Conservation (phyloP, 2,888 invertebrate genomes). For the Aelia acuminata region DNA sequence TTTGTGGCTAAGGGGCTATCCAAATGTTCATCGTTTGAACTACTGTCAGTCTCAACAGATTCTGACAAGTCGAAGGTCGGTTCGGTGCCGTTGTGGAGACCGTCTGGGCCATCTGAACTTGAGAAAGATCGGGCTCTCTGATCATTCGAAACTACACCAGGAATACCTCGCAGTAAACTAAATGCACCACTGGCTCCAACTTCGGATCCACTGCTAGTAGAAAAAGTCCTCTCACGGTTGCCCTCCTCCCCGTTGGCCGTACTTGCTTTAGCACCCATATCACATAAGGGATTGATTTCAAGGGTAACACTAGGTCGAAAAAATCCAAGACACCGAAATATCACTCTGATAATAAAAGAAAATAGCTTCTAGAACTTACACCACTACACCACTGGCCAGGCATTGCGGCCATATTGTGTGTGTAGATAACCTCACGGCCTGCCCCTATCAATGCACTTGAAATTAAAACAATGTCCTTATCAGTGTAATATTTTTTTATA, state of each 20-base stretch:
- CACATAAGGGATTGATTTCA: conserved; percentile 60
- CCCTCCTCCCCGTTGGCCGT: conserved; percentile 81
- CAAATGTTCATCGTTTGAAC: conserved; percentile 77
- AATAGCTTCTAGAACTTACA: conserved; percentile 42
- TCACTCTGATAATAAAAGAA: conserved; percentile 57
- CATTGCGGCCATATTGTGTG: conserved; percentile 72
- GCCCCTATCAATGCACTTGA: conserved; percentile 55
- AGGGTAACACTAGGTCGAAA: conserved; percentile 49
- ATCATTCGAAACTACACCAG: conserved; percentile 82
- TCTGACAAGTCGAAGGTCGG: conserved; percentile 77
- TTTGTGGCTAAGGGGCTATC: conserved; percentile 70
- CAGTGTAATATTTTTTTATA: conserved; percentile 33
- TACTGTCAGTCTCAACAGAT: conserved; percentile 79
- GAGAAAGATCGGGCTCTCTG: conserved; percentile 87
- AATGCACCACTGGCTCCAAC: conserved; percentile 75
- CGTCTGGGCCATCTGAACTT: conserved; percentile 82
- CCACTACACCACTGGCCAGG: conserved; percentile 69
- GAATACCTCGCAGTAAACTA: conserved; percentile 78
- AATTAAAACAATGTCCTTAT: conserved; percentile 53
- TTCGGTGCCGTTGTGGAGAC: conserved; percentile 74
- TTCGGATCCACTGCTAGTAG: conserved; percentile 79
- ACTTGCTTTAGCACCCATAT: conserved; percentile 89
- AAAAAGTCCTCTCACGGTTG: conserved; percentile 83
- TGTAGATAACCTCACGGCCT: conserved; percentile 60
- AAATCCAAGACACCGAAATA: conserved; percentile 26